These are phyloP conservation scores for Coenobita brevimanus DNA, from an alignment of 1,140 invertebrate species.

Conservation along the genomic window DNA sequence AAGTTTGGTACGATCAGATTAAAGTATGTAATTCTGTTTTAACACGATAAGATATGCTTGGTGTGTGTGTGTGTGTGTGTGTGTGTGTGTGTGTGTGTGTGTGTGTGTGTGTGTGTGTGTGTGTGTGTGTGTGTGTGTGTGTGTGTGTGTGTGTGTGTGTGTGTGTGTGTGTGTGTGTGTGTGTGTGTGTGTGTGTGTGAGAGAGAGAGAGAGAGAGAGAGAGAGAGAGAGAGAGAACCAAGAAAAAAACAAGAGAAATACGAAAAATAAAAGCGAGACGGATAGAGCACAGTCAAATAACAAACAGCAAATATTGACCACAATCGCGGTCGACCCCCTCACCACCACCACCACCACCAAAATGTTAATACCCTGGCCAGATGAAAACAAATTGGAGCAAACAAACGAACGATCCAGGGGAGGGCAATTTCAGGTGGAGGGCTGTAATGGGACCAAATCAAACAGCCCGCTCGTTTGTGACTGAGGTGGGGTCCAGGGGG, in stretches of 20 bases:
- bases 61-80: neutral
- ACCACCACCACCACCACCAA: no score
- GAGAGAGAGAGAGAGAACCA: constrained; percentile 1
- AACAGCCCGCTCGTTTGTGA: constrained; percentile 43
- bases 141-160: constrained; percentile 15
- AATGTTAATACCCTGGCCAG: no score
- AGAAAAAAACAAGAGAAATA: neutral
- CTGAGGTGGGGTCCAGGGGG: neutral
- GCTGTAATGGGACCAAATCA: constrained; percentile 43
- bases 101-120: constrained; percentile 39
- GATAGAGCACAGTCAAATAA: no score
- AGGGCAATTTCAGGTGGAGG: constrained; percentile 57
- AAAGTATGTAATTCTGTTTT: neutral
- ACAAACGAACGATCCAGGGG: neutral
- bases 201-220: constrained; percentile 11
- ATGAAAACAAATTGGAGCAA: constrained; percentile 30
- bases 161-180: no score
- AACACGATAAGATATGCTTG: neutral
- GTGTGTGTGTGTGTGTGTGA: no score
- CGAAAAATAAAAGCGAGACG: neutral
- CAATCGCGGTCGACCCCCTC: neutral
- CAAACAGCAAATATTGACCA: constrained; percentile 24
- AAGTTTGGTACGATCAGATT: no score
- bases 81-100: constrained; percentile 29
- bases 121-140: neutral